Percentiles rank a stretch among this genome's conserved stretches.
Evolutionary conservation across 1,140 invertebrate species (phyloP).

Genomic region (Drosophila melanica): DNA sequence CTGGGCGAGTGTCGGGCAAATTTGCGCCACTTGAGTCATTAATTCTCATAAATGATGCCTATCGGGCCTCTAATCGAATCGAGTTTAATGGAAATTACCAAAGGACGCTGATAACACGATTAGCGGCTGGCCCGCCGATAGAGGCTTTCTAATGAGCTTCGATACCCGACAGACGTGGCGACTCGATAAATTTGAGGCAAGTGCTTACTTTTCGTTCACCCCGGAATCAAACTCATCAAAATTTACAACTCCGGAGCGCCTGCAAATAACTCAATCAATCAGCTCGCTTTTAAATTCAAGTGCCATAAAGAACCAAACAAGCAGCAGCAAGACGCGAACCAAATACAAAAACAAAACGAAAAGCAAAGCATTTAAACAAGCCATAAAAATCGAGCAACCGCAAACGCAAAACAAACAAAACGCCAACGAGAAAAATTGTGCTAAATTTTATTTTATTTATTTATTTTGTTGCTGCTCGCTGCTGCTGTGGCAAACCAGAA

Average conservation of each 20-base stretch:
- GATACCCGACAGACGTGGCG: neutral
- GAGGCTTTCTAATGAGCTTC: neutral
- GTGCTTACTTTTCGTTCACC: conserved; percentile 7
- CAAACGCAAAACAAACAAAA: conserved; percentile 60
- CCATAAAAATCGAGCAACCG: conserved; percentile 65
- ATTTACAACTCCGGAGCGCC: neutral
- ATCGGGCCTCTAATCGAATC: conserved; percentile 49
- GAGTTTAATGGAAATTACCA: conserved; percentile 69
- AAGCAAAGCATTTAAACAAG: conserved; percentile 59
- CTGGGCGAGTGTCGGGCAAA: conserved; percentile 41
- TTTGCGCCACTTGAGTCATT: conserved; percentile 75
- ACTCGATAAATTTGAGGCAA: conserved; percentile 16
- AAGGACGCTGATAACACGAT: conserved; percentile 65
- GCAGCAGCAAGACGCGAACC: neutral
- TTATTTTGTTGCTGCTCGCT: conserved; percentile 35
- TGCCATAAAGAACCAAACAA: conserved; percentile 23
- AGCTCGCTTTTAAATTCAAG: conserved; percentile 34
- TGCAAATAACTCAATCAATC: conserved; percentile 48
- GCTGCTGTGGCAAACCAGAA: conserved; percentile 29
- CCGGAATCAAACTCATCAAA: conserved; percentile 2
- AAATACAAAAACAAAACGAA: conserved; percentile 42
- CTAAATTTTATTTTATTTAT: conserved; percentile 70
- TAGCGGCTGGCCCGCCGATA: conserved; percentile 16
- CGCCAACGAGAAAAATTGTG: conserved; percentile 63
- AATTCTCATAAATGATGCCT: conserved; percentile 67